A percentile compares a stretch with the other conserved stretches of the same genome.
phyloP scores from a whole-genome alignment of 2,113 vertebrate genomes.

The Acanthisitta chloris region DNA sequence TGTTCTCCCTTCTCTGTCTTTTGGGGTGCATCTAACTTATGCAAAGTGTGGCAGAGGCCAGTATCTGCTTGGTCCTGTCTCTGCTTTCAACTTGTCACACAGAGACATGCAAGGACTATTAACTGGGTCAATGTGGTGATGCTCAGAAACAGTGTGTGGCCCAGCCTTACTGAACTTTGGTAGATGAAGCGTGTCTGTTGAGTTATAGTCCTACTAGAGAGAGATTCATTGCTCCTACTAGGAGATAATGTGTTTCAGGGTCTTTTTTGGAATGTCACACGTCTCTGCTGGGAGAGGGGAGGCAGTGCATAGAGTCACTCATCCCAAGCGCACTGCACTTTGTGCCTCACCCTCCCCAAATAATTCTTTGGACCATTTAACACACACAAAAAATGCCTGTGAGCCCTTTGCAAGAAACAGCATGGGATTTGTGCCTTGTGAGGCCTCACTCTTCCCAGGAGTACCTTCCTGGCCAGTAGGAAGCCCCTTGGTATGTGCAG shows the following conservation, averaged over 20 bases:
- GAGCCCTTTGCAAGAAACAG: background rate
- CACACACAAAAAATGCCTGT: background rate
- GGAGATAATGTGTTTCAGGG: background rate
- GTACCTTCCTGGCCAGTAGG: background rate
- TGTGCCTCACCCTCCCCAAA: background rate
- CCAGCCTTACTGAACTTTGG: background rate
- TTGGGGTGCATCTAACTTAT: background rate
- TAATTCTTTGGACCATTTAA: background rate
- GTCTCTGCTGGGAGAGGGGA: background rate
- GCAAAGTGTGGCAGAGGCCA: background rate
- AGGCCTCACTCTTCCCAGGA: background rate
- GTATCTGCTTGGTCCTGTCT: background rate
- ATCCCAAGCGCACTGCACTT: background rate
- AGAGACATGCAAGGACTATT: background rate
- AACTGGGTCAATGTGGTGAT: background rate
- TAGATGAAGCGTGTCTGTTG: background rate
- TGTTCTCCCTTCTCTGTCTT: background rate
- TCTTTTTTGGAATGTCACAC: background rate
- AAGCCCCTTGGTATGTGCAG: background rate
- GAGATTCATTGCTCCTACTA: background rate
- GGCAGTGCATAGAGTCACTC: background rate
- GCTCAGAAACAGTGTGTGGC: background rate
- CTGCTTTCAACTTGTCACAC: background rate
- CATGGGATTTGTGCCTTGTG: accelerated
- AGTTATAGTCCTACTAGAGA: background rate